Evolutionary conservation across 2,888 invertebrate species (phyloP).

Genomic region (Arrhopalites spinosus): DNA sequence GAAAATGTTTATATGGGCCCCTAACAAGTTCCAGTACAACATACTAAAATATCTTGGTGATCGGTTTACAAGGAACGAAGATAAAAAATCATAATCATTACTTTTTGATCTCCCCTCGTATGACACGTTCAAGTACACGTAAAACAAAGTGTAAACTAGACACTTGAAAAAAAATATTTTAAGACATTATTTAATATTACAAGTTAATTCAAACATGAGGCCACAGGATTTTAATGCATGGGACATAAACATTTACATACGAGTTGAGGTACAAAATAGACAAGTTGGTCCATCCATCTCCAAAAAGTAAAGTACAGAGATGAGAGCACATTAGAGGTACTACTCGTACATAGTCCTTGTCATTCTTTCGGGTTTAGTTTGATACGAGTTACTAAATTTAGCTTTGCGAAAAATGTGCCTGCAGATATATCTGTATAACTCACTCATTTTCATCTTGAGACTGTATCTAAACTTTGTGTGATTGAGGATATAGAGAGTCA

Average conservation of each 20-base stretch:
- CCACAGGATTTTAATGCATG: background rate
- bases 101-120: too few species aligned
- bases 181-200: too few species aligned
- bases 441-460: constrained; percentile 11
- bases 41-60: too few species aligned
- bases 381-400: constrained; percentile 32
- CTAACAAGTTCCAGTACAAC: too few species aligned
- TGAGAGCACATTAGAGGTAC: background rate
- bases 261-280: background rate
- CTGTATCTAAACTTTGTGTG: background rate
- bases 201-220: too few species aligned
- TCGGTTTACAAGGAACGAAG: too few species aligned
- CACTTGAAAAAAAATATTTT: too few species aligned
- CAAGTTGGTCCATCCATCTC: background rate
- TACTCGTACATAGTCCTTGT: constrained; percentile 20
- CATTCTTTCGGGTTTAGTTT: constrained; percentile 15
- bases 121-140: too few species aligned
- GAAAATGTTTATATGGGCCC: too few species aligned
- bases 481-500: too few species aligned
- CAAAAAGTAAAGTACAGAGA: background rate
- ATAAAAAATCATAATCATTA: too few species aligned
- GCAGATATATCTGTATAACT: constrained; percentile 4
- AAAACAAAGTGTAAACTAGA: too few species aligned
- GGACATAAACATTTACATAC: background rate
- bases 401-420: constrained; percentile 24